Base-by-base conservation (phyloP, 2,888 invertebrate species). In the Cataglyphis cursor region DNA sequence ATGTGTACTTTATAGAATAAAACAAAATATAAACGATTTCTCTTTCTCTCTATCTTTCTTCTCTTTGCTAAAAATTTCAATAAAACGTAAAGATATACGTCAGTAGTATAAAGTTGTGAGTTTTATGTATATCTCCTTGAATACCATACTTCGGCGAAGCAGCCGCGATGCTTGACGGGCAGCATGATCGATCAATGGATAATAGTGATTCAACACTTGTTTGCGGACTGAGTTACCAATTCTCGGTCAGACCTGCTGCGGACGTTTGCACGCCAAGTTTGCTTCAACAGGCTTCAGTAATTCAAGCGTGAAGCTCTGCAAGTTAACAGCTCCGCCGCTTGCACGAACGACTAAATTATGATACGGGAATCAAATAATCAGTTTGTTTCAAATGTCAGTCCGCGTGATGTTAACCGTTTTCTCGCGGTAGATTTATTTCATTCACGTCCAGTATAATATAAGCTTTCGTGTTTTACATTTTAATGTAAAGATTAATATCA, bases 251-350 rank as follows among this genome's bases (percentile, higher is more conserved):
- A 48, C 78, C 78, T 78, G 78, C 41, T 12, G 35, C 72, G 72
- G 78, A 78, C 78, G 59, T 78, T 78, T 59, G 78, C 78, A 70
- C 78, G 70, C 78, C 59, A 78, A 78, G 72, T 78, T 78, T 72
- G 44, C 78, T 78, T 78, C 78, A 78, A 70, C 72, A 44, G 44
- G 72, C 78, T 78, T 78, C 44, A 61, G 78, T 59, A 78, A 78
- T 72, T 70, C 72, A 70, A 70, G 78, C 78, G 78, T 31, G 78
- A 78, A 70, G 78, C 70, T 59, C 41, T 21, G 41, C 70, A 31
- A 78, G 44, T 78, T 78, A 78, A 70, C 78, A 59, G 70, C 54
- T 21, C 12, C 78, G 59, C 72, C 78, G 59, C 18, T 78, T 57
- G 57, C 72, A 59, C 78, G 78, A 70, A 70, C 78, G 78, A 78